Conservation (phyloP, 2,797 vertebrate genomes). For the Labroides dimidiatus region DNA sequence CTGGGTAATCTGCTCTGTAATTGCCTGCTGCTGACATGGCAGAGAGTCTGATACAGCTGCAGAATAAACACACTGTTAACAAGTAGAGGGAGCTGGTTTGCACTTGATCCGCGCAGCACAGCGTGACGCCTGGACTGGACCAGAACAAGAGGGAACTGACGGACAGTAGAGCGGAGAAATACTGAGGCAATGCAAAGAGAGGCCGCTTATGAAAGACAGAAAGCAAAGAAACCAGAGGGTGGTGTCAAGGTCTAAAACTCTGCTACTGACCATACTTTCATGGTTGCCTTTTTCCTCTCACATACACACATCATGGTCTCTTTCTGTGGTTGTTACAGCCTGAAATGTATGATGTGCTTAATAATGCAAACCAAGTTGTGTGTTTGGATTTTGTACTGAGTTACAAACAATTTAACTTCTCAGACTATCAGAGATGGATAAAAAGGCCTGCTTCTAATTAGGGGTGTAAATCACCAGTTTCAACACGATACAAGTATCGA, state of each 20-base stretch:
- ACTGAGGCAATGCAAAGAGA: neutral
- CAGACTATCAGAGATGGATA: too few relatives aligned
- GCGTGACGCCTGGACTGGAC: constrained; percentile 42
- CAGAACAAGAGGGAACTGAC: neutral
- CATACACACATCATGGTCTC: too few relatives aligned
- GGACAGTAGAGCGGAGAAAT: neutral
- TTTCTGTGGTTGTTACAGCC: too few relatives aligned
- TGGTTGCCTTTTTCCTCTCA: too few relatives aligned
- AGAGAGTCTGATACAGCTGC: constrained; percentile 52
- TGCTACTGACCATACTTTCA: neutral
- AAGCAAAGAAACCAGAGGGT: neutral
- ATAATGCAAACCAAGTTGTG: too few relatives aligned
- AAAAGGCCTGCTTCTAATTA: too few relatives aligned
- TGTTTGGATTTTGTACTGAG: too few relatives aligned
- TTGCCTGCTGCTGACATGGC: constrained; percentile 68
- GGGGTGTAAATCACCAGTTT: too few relatives aligned
- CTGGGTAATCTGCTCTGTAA: constrained; percentile 71
- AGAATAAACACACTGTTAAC: constrained; percentile 67
- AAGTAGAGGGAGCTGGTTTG: constrained; percentile 55
- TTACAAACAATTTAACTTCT: too few relatives aligned
- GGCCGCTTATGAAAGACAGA: neutral
- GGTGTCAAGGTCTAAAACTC: neutral
- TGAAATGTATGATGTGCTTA: too few relatives aligned
- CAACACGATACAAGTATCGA: too few relatives aligned
- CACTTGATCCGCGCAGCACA: constrained; percentile 29